Base-by-base conservation (phyloP, 2,113 vertebrate genomes). In the Sula dactylatra region DNA sequence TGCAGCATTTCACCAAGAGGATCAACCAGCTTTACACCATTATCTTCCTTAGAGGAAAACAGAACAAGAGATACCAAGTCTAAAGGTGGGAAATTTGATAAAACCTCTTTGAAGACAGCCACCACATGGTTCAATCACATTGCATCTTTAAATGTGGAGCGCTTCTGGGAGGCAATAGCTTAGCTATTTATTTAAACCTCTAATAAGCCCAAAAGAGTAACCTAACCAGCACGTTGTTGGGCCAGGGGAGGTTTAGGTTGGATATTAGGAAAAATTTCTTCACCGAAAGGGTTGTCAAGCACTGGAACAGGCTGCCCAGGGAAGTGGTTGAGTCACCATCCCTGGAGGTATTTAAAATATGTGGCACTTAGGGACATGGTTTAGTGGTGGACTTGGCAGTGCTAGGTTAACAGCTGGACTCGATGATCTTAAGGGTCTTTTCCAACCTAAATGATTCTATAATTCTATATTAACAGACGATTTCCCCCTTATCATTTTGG, bases 1-100 rank as follows among this genome's bases (percentile, higher is more conserved):
- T 98, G 97, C 97, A 99, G 96, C 99, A 99, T 99, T 96, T 99
- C 99, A 32, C 99, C 99, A 98, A 99, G 98, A 38, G 99, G 99
- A 96, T 99, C 99, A 20, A 99, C 93, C 67, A 99, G 95, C 94
- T 99, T 99, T 66, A 99, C 98, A 5, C 99, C 99, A 52, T 99
- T 99, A 92, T 99, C 99, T 95, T 99, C 99, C 99, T 99, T 96
- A 62, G 77, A 77, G 96, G 58, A 69, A 80, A 92, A 89, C 7
- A 82, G 10, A 79, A 59, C 6, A 40, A 25, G 86, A 82, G 20
- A 24, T 0, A 91, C 5, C 66, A 54, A 80, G 32, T 12, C 40
- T 73, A 19, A 27, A 80, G 79, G 54, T 8, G 2, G 25, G 8
- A 45, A 82, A 67, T 25, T 29, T 49, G 18, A 29, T 17, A 50